Conservation (phyloP, 2,888 invertebrate species). For the Eupithecia tripunctaria region DNA sequence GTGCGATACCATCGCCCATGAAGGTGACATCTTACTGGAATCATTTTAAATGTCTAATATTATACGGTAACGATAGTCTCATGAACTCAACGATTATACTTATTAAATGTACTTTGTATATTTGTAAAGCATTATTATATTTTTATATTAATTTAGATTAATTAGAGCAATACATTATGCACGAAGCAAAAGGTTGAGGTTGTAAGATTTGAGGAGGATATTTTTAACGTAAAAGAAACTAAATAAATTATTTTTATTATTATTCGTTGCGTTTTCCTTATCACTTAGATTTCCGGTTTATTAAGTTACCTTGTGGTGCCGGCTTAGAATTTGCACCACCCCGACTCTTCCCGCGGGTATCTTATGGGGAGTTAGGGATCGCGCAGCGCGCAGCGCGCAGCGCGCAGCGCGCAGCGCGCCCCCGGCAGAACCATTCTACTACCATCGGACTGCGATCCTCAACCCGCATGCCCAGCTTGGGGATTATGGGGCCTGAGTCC, state of each 20-base stretch:
- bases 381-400: no score
- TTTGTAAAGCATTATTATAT: constrained; percentile 40
- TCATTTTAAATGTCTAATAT: not conserved
- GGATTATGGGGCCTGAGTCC: no score
- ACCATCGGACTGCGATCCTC: no score
- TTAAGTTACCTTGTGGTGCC: no score
- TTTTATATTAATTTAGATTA: constrained; percentile 44
- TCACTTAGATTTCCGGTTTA: not conserved
- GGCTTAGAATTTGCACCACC: no score
- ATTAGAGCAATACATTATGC: constrained; percentile 31
- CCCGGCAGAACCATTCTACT: no score
- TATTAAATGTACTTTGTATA: constrained; percentile 38
- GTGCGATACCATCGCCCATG: not conserved
- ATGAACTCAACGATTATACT: constrained; percentile 42
- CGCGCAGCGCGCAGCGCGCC: no score
- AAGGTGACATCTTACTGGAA: not conserved
- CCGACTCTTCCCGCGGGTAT: no score
- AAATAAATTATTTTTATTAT: constrained; percentile 74
- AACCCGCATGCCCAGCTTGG: no score
- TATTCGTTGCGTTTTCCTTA: not conserved
- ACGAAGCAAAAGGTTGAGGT: constrained; percentile 41
- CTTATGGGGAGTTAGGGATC: no score
- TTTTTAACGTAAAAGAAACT: constrained; percentile 61
- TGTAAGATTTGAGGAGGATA: constrained; percentile 53
- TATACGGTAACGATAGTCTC: constrained; percentile 26